phyloP scores from a whole-genome alignment of 2,797 vertebrate species.

The Luscinia megarhynchos region DNA sequence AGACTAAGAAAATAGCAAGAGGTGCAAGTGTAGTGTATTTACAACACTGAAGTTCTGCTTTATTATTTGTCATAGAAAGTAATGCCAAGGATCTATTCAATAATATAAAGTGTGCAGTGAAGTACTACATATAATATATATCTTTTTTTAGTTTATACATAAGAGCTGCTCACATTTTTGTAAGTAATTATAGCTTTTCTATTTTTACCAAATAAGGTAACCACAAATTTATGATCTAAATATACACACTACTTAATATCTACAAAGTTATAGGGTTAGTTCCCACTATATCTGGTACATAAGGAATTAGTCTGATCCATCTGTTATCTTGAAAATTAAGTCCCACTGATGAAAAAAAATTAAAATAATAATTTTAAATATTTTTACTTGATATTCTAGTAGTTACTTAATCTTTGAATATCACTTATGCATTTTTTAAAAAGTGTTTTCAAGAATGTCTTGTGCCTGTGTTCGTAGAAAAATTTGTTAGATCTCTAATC shows the following conservation, averaged over 20 bases:
- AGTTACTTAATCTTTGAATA: background rate
- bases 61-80: background rate
- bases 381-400: background rate
- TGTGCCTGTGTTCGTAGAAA: background rate
- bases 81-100: background rate
- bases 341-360: background rate
- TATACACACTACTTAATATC: slow-evolving; percentile 31
- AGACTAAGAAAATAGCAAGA: background rate
- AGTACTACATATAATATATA: background rate
- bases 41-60: background rate
- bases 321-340: slow-evolving; percentile 35
- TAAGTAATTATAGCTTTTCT: slow-evolving; percentile 16
- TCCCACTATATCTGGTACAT: slow-evolving; percentile 8
- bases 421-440: background rate
- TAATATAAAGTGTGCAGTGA: background rate
- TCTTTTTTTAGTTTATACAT: background rate
- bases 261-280: slow-evolving; percentile 32
- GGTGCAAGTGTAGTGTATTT: background rate
- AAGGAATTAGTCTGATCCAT: slow-evolving; percentile 11
- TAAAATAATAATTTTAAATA: background rate
- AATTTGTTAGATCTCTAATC: background rate
- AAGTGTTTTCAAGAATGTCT: background rate
- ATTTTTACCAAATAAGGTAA: slow-evolving; percentile 39
- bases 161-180: background rate
- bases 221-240: slow-evolving; percentile 1